Evolutionary conservation across 2,113 vertebrate genomes (phyloP).

Genomic region (Nyctereutes procyonoides): DNA sequence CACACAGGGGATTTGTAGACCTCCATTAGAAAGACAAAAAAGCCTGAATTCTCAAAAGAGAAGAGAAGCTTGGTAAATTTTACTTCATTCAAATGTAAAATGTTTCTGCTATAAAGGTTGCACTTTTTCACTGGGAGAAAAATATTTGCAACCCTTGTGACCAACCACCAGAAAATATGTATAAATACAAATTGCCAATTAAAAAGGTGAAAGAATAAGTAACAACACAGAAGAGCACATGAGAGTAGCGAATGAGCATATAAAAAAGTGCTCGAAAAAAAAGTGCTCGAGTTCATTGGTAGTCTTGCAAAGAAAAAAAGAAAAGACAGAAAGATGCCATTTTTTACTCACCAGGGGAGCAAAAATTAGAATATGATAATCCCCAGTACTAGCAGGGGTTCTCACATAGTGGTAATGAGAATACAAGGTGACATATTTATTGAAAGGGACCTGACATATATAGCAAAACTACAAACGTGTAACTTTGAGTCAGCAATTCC

Average conservation of each 20-base stretch:
- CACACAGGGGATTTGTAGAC: background rate
- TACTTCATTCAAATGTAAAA: conserved; percentile 19
- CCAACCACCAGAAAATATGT: background rate
- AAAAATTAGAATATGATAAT: background rate
- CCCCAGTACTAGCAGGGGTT: background rate
- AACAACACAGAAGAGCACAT: background rate
- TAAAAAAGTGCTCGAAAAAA: background rate
- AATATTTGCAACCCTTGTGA: background rate
- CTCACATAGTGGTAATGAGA: background rate
- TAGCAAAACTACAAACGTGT: background rate
- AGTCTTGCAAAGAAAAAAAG: background rate
- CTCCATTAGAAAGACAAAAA: background rate
- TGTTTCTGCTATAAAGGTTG: background rate
- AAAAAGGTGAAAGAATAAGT: background rate
- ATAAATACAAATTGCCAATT: background rate
- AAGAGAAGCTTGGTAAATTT: background rate
- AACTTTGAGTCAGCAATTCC: background rate
- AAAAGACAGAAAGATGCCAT: background rate
- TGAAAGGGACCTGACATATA: background rate
- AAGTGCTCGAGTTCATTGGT: background rate
- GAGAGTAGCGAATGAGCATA: background rate
- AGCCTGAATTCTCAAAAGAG: background rate
- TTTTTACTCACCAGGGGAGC: background rate
- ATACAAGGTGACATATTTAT: background rate
- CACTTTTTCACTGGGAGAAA: background rate